These are phyloP conservation scores for Taeniopygia guttata DNA, from an alignment of 2,797 vertebrate species.

Conservation along the genomic window DNA sequence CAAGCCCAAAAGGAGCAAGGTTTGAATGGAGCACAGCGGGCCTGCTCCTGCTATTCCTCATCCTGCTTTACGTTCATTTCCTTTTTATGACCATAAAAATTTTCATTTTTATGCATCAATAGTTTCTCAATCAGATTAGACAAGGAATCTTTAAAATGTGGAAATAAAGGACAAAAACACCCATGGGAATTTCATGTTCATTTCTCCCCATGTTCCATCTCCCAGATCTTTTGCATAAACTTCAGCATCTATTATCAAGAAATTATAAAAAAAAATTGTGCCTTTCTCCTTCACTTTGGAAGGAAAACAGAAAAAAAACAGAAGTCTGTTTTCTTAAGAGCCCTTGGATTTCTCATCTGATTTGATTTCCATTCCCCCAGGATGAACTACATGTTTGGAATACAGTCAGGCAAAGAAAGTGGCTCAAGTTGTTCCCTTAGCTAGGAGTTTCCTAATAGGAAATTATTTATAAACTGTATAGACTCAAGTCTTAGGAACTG, in stretches of 20 bases:
- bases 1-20: neutral
- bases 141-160: neutral
- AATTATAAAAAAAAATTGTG: neutral
- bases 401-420: neutral
- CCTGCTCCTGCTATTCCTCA: neutral
- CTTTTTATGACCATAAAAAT: neutral
- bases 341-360: neutral
- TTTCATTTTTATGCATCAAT: neutral
- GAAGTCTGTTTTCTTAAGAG: neutral
- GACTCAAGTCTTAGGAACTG: neutral
- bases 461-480: neutral
- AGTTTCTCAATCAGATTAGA: neutral
- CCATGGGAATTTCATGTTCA: neutral
- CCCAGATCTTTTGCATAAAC: neutral
- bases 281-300: neutral
- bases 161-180: neutral
- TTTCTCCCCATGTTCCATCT: neutral
- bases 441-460: neutral
- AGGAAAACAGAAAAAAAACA: neutral
- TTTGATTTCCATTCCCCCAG: neutral
- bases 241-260: neutral
- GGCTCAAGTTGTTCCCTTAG: neutral
- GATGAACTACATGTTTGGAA: neutral
- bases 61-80: neutral
- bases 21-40: neutral